Evolutionary conservation across 2,888 invertebrate genomes (phyloP), one percentile per base, ranked within the genome.

Genomic region (Sesia bembeciformis): DNA sequence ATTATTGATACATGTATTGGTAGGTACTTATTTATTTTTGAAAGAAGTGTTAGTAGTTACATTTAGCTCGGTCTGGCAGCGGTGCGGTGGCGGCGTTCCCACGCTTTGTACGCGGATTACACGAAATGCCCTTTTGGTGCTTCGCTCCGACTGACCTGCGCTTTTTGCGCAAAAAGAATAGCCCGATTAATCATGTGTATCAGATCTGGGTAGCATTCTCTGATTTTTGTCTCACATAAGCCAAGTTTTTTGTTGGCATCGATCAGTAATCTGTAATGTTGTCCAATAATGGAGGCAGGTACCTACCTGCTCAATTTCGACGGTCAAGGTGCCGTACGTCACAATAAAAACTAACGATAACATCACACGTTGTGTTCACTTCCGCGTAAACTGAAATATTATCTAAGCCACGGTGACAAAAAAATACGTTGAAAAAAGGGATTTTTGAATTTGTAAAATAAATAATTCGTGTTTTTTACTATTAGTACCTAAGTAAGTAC

Each of bases 271-370:
- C 78, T 74, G 65, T 70, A 72, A 78, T 75, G 74, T 76, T 81
- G 80, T 74, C 79, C 74, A 76, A 76, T 79, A 75, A 77, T 71
- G 68, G 61, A 49, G 43, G 39, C 58, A 64, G 73, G 78, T 88
- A 89, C 88, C 88, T 88, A 88, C 88, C 88, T 88, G 88, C 87
- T 78, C 77, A 71, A 82, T 79, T 76, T 81, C 74, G 81, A 80
- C 82, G 81, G 84, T 83, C 83, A 84, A 86, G 84, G 84, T 87
- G 85, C 81, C 74, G 80, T 69, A 61, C 72, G 82, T 88, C 88
- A 86, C 84, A 86, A 88, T 86, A 86, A 77, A 71, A 23, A 23
- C 23, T 46, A 46, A 46, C 46, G 23, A 23, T 23, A 23, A 23
- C 23, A 23, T 23, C 23, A 23, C 23, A 23, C 23, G 23, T 23